A percentile compares a stretch with the other conserved stretches of the same genome.
These are phyloP conservation scores for Thelaira solivaga DNA, from an alignment of 2,888 invertebrate genomes.

Conservation along the genomic window DNA sequence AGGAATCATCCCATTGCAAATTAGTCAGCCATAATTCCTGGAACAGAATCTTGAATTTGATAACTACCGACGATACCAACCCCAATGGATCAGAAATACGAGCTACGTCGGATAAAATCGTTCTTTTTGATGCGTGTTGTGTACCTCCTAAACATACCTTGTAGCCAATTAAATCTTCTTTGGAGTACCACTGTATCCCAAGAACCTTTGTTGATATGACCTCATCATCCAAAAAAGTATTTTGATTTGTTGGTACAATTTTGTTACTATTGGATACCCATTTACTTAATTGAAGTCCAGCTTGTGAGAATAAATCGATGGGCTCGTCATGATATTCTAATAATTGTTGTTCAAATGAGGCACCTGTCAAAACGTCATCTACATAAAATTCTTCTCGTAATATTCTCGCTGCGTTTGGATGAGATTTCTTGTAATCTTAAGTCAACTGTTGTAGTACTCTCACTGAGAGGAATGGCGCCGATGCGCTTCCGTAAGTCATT, in stretches of 20 bases:
- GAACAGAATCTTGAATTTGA: conserved; percentile 55
- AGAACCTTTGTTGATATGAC: conserved; percentile 21
- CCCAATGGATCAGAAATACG: too few relatives aligned
- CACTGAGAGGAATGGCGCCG: conserved; percentile 54
- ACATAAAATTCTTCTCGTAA: conserved; percentile 57
- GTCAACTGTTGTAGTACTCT: conserved; percentile 56
- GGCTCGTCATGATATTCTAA: conserved; percentile 32
- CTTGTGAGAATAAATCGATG: conserved; percentile 13
- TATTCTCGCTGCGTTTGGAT: conserved; percentile 42
- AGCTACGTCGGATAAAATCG: too few relatives aligned
- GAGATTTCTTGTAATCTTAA: conserved; percentile 26
- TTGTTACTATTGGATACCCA: conserved; percentile 17
- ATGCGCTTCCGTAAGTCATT: conserved; percentile 59
- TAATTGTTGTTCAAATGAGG: conserved; percentile 32
- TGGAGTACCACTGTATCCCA: conserved; percentile 48
- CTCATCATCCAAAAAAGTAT: not conserved
- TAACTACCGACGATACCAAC: too few relatives aligned
- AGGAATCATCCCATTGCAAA: conserved; percentile 54
- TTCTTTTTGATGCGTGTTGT: too few relatives aligned
- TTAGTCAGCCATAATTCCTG: conserved; percentile 57
- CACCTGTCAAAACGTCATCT: conserved; percentile 51
- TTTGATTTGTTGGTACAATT: not conserved
- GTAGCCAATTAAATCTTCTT: conserved; percentile 24
- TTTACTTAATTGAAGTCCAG: conserved; percentile 11
- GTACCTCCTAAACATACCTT: not conserved